Conservation (phyloP, 2,888 invertebrate species). For the Gymnosoma rotundatum region DNA sequence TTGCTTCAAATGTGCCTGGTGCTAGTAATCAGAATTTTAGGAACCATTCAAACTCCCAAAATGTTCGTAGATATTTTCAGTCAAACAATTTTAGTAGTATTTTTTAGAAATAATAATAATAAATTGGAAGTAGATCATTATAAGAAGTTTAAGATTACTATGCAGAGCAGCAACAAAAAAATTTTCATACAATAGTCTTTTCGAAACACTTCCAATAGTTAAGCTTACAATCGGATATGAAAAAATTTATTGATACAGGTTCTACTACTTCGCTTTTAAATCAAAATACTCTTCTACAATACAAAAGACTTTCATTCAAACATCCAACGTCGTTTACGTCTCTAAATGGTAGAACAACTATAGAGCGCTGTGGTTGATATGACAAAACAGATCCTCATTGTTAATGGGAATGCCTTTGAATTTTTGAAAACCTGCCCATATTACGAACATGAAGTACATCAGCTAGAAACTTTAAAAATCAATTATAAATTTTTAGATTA, state of each 20-base stretch:
- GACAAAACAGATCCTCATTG: constrained; percentile 15
- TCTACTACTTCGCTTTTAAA: too few relatives aligned
- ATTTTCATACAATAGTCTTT: constrained; percentile 53
- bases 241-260: too few relatives aligned
- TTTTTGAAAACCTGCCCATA: constrained; percentile 30
- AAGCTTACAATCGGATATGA: constrained; percentile 31
- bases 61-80: not conserved
- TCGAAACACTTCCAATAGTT: constrained; percentile 48
- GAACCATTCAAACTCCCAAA: not conserved
- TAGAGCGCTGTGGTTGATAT: constrained; percentile 40
- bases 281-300: too few relatives aligned
- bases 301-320: too few relatives aligned
- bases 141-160: constrained; percentile 5
- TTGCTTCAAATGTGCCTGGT: too few relatives aligned
- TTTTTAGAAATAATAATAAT: not conserved
- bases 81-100: not conserved
- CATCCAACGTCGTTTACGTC: too few relatives aligned
- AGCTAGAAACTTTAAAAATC: too few relatives aligned
- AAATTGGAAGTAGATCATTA: not conserved
- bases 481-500: not conserved
- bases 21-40: not conserved
- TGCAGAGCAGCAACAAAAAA: constrained; percentile 24
- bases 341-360: constrained; percentile 45
- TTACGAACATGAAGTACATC: too few relatives aligned
- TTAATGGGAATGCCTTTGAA: constrained; percentile 11